A percentile compares a stretch with the other conserved stretches of the same genome.
These are phyloP conservation scores for Cygnus atratus DNA, from an alignment of 2,113 vertebrate genomes.

Conservation along the genomic window DNA sequence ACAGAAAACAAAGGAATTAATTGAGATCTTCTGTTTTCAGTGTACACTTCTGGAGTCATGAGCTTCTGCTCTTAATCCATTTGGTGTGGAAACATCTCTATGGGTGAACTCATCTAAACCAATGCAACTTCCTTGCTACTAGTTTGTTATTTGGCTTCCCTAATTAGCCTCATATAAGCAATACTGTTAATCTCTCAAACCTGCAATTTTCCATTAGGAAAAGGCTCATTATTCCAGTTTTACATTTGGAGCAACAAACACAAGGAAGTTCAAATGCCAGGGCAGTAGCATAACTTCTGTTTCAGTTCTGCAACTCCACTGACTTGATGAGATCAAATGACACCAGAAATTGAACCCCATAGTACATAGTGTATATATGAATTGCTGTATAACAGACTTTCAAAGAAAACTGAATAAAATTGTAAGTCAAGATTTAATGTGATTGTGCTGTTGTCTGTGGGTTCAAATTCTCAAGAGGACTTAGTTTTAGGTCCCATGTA, in stretches of 20 bases:
- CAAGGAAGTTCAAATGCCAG: neutral
- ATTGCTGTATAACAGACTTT: neutral
- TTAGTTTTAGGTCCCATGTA: neutral
- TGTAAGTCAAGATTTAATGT: neutral
- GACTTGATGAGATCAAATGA: neutral
- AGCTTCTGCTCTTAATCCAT: neutral
- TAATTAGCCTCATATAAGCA: neutral
- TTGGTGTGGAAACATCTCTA: neutral
- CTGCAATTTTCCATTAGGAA: neutral
- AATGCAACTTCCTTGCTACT: neutral
- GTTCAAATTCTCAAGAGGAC: neutral
- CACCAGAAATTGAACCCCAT: neutral
- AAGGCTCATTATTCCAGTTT: neutral
- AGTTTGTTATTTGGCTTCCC: neutral
- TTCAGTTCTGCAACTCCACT: neutral
- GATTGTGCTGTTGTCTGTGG: neutral
- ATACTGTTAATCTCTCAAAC: neutral
- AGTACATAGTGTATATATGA: neutral
- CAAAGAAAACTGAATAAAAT: neutral
- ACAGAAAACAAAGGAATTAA: neutral
- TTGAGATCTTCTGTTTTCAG: neutral
- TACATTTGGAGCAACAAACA: neutral
- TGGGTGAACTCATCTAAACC: neutral
- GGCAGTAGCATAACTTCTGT: neutral
- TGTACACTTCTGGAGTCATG: neutral